Base-by-base conservation (phyloP, 2,888 invertebrate species). In the Lasioglossum calceatum region DNA sequence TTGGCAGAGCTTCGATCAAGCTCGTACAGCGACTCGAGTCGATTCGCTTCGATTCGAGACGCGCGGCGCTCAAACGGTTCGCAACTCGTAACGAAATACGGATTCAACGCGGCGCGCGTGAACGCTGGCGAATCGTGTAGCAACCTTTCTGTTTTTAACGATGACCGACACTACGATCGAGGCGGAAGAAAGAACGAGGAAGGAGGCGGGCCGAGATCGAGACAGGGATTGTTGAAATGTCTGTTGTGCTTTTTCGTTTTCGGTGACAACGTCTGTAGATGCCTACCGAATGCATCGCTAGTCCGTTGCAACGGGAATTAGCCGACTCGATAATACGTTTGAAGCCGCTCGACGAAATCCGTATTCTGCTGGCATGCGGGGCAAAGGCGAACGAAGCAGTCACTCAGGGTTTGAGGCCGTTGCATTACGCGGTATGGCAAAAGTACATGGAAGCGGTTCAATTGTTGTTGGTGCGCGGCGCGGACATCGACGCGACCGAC, bases 351-450 rank as follows among this genome's bases (percentile, higher is more conserved):
- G 98, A 98, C 92, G 99, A 99, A 95, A 97, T 99, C 84, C 96
- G 98, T 77, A 98, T 98, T 85, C 96, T 98, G 5, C 95, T 99
- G 81, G 98, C 98, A 32, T 98, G 98, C 93, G 99, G 99, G 5
- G 98, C 98, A 10, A 98, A 97, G 96, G 97, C 97, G 39, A 97
- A 97, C 93, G 98, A 97, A 91, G 97, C 97, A 42, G 98, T 98
- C 50, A 98, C 98, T 0, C 98, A 98, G 95, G 99, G 99, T 2
- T 96, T 99, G 74, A 97, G 98, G 83, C 98, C 99, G 0, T 96
- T 99, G 58, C 99, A 99, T 95, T 99, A 99, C 95, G 99, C 99
- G 0, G 98, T 98, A 88, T 98, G 98, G 97, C 98, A 98, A 94
- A 96, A 98, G 47, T 97, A 97, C 94, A 96, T 97, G 89, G 98